Evolutionary conservation across 1,140 invertebrate genomes (phyloP).

Genomic region (Euschistus heros): DNA sequence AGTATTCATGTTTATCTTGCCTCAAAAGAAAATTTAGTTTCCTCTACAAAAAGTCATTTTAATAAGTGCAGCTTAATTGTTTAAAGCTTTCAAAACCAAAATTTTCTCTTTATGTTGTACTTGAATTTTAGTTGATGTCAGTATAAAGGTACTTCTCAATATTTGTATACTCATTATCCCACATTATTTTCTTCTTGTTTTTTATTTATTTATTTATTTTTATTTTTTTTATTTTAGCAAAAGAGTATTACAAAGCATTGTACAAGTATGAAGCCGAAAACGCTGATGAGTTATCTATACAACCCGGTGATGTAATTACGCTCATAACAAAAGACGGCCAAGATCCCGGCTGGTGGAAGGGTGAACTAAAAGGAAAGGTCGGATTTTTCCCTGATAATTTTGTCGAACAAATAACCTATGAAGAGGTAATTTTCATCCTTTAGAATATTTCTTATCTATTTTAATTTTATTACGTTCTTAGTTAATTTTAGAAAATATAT

Average conservation of each 20-base stretch:
- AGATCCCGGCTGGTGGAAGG: conserved; percentile 95
- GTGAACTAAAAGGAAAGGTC: conserved; percentile 75
- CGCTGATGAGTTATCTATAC: conserved; percentile 83
- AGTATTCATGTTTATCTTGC: too few relatives aligned
- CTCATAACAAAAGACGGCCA: conserved; percentile 77
- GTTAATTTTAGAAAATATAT: not conserved
- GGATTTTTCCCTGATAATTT: conserved; percentile 98
- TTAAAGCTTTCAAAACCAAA: too few relatives aligned
- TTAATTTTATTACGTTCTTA: not conserved
- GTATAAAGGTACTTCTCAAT: too few relatives aligned
- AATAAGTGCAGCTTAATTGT: too few relatives aligned
- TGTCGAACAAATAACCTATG: conserved; percentile 52
- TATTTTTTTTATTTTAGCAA: not conserved
- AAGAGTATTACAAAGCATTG: conserved; percentile 69
- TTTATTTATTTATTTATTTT: not conserved
- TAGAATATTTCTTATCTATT: not conserved
- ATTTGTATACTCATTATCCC: too few relatives aligned
- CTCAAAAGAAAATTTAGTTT: too few relatives aligned
- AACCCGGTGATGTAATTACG: conserved; percentile 81
- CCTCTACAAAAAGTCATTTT: too few relatives aligned
- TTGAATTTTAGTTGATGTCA: too few relatives aligned
- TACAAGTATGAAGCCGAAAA: conserved; percentile 85
- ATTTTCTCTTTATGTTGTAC: too few relatives aligned
- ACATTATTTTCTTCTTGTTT: too few relatives aligned
- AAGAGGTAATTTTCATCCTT: conserved; percentile 24